Evolutionary conservation across 2,113 vertebrate species (phyloP).

Genomic region (Phaethon lepturus): DNA sequence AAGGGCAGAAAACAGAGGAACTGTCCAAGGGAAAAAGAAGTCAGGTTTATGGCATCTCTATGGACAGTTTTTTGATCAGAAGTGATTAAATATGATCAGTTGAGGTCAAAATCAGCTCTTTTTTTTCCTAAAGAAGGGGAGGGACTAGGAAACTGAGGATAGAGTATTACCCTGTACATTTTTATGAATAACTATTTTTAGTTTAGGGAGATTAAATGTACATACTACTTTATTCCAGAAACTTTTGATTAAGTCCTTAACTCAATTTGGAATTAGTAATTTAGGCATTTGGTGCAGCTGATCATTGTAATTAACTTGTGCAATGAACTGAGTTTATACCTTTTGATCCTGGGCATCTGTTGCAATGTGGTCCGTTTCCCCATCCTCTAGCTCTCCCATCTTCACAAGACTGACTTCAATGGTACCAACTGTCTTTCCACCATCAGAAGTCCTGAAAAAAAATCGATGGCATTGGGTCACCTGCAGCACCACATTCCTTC

Average conservation of each 20-base stretch:
- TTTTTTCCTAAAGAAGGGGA: background rate
- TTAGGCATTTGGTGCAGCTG: slow-evolving; percentile 23
- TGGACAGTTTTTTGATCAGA: background rate
- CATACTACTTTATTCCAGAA: background rate
- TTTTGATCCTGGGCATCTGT: slow-evolving; percentile 85
- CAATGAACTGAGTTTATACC: slow-evolving; percentile 67
- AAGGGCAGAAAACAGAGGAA: slow-evolving; percentile 3
- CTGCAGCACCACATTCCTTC: background rate
- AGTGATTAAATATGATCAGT: background rate
- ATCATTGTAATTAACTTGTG: slow-evolving; percentile 52
- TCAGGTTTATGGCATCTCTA: background rate
- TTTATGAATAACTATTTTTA: background rate
- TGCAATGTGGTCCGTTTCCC: slow-evolving; percentile 84
- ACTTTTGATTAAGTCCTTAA: slow-evolving; percentile 65
- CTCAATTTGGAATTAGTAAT: slow-evolving; percentile 22
- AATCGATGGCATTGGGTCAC: background rate
- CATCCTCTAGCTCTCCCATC: slow-evolving; percentile 95
- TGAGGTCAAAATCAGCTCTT: background rate
- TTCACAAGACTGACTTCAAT: slow-evolving; percentile 92
- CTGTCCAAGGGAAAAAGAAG: background rate
- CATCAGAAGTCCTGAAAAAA: slow-evolving; percentile 87
- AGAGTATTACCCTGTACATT: background rate
- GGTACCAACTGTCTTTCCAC: slow-evolving; percentile 88
- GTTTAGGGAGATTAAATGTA: background rate
- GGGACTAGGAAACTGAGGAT: background rate